Conservation (phyloP, 1,140 invertebrate species). For the Drosophila kanapiae region DNA sequence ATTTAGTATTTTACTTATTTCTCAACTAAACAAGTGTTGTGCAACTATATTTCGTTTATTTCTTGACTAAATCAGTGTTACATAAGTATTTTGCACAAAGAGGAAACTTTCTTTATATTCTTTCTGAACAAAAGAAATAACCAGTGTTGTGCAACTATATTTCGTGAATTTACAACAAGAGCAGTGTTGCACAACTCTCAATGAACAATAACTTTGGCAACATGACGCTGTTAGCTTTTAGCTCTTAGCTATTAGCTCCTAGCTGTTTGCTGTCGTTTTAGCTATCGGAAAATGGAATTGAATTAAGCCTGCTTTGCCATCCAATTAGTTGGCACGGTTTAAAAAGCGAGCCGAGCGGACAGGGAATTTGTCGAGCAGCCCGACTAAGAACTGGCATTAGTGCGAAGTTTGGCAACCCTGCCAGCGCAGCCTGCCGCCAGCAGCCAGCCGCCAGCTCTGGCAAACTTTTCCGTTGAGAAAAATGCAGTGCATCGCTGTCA, state of each 20-base stretch:
- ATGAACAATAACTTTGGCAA: background rate
- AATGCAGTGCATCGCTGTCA: slow-evolving; percentile 38
- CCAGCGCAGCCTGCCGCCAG: background rate
- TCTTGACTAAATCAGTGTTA: no score
- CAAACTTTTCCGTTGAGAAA: slow-evolving; percentile 6
- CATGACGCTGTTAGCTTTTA: background rate
- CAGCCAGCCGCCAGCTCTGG: background rate
- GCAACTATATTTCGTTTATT: background rate
- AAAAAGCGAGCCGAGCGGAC: slow-evolving; percentile 14
- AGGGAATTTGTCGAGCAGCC: slow-evolving; percentile 26
- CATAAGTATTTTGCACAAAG: no score
- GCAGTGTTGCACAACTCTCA: slow-evolving; percentile 2
- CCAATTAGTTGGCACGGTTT: slow-evolving; percentile 41
- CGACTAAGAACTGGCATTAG: slow-evolving; percentile 23
- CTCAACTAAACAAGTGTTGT: background rate
- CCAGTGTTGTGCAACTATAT: slow-evolving; percentile 6
- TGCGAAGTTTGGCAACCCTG: slow-evolving; percentile 58
- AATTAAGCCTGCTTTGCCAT: slow-evolving; percentile 47
- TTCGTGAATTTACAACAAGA: background rate
- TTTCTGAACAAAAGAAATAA: background rate
- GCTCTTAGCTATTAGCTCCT: background rate
- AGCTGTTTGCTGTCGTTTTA: slow-evolving; percentile 19
- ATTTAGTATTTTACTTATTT: background rate
- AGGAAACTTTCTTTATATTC: no score
- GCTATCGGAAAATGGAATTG: slow-evolving; percentile 21